These are phyloP conservation scores for Lophius americanus DNA, from an alignment of 2,797 vertebrate genomes.

Conservation along the genomic window DNA sequence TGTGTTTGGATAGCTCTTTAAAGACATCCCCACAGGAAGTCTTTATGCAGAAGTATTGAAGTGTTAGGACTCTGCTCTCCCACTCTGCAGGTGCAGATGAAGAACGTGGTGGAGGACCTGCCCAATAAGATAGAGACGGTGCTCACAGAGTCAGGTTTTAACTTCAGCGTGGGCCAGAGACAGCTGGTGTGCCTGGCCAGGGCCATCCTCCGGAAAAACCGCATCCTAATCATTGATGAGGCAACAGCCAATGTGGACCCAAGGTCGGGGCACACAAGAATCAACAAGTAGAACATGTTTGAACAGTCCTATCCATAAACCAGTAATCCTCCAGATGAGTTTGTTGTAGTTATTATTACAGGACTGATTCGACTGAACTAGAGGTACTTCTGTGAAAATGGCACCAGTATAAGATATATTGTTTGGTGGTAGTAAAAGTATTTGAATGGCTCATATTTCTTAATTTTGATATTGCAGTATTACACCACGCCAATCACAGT, in stretches of 20 bases:
- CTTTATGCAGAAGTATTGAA: slow-evolving; percentile 78
- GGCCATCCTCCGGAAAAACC: slow-evolving; percentile 90
- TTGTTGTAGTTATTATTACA: too few relatives aligned
- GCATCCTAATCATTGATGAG: slow-evolving; percentile 93
- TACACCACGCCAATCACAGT: background rate
- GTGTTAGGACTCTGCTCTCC: slow-evolving; percentile 71
- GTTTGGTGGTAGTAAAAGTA: background rate
- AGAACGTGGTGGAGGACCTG: slow-evolving; percentile 89
- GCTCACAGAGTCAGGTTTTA: slow-evolving; percentile 91
- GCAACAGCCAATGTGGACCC: slow-evolving; percentile 94
- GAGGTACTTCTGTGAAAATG: background rate
- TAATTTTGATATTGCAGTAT: background rate
- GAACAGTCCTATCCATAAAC: background rate
- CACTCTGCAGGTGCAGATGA: slow-evolving; percentile 90
- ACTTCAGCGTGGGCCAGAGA: slow-evolving; percentile 94
- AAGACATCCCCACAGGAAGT: slow-evolving; percentile 77
- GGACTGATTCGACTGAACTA: too few relatives aligned
- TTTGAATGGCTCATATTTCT: background rate
- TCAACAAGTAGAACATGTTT: background rate
- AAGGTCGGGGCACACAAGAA: slow-evolving; percentile 59
- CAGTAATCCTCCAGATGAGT: background rate
- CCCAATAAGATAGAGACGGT: slow-evolving; percentile 90
- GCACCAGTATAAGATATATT: background rate
- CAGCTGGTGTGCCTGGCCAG: slow-evolving; percentile 92
- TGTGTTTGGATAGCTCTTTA: slow-evolving; percentile 83